Percentiles rank a stretch among this genome's conserved stretches.
Evolutionary conservation across 2,888 invertebrate genomes (phyloP).

Genomic region (Nemotelus pantherinus): DNA sequence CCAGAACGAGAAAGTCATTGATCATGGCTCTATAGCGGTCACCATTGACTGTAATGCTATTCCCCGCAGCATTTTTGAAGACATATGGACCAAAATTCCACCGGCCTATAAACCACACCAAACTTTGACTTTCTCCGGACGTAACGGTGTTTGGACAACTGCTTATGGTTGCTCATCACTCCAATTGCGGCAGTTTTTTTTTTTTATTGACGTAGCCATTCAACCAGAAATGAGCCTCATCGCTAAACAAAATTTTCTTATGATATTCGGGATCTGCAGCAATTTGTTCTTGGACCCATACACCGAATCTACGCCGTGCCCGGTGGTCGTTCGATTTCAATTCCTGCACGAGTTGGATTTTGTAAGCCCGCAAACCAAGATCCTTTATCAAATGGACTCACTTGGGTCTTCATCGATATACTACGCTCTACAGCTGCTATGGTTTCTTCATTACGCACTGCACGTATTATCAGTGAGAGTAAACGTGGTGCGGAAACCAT

Average conservation of each 20-base stretch:
- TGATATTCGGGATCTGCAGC: neutral
- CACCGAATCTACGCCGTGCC: too few species aligned
- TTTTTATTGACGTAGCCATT: neutral
- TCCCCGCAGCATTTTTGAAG: neutral
- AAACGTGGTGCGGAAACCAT: too few species aligned
- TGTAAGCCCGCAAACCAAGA: too few species aligned
- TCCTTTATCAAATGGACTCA: too few species aligned
- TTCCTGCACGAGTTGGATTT: too few species aligned
- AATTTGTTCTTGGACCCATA: neutral
- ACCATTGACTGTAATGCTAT: neutral
- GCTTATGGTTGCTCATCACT: neutral
- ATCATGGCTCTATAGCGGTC: neutral
- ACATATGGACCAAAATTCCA: neutral
- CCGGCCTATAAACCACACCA: neutral
- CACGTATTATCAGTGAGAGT: too few species aligned
- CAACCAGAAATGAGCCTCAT: neutral
- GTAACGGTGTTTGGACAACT: neutral
- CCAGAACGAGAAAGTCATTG: too few species aligned
- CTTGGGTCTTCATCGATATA: too few species aligned
- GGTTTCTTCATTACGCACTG: too few species aligned
- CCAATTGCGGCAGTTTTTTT: neutral
- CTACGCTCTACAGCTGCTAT: too few species aligned
- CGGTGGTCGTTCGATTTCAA: too few species aligned
- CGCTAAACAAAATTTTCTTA: neutral
- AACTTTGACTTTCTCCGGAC: neutral